A percentile compares a stretch with the other conserved stretches of the same genome.
Evolutionary conservation across 2,797 vertebrate genomes (phyloP).

Genomic region (Phrynocephalus forsythii): DNA sequence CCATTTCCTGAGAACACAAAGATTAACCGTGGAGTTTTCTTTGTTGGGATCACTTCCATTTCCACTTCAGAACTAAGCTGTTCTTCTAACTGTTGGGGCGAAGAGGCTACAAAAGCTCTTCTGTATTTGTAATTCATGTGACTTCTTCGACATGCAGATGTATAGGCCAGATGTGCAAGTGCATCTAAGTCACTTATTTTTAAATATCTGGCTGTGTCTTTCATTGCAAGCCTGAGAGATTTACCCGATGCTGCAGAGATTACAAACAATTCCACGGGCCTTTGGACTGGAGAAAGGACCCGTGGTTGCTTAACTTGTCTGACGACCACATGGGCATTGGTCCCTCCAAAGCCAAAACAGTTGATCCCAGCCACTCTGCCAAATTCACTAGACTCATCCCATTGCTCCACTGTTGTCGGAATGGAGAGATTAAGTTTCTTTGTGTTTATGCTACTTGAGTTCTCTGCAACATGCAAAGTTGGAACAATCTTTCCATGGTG

Average conservation of each 20-base stretch:
- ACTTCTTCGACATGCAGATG: slow-evolving; percentile 87
- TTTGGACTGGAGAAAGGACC: slow-evolving; percentile 52
- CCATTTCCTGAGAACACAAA: slow-evolving; percentile 92
- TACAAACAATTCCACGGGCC: slow-evolving; percentile 76
- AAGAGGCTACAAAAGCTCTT: slow-evolving; percentile 80
- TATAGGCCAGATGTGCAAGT: slow-evolving; percentile 83
- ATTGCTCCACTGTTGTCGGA: slow-evolving; percentile 78
- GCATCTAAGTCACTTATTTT: slow-evolving; percentile 62
- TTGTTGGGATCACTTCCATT: slow-evolving; percentile 57
- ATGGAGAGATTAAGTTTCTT: slow-evolving; percentile 80
- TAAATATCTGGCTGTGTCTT: slow-evolving; percentile 77
- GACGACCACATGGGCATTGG: slow-evolving; percentile 87
- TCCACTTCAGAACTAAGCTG: slow-evolving; percentile 69
- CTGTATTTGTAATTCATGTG: slow-evolving; percentile 83
- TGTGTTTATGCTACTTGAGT: slow-evolving; percentile 78
- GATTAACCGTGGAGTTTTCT: slow-evolving; percentile 73
- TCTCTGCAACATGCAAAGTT: slow-evolving; percentile 84
- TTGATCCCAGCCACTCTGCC: slow-evolving; percentile 86
- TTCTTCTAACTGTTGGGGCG: slow-evolving; percentile 79
- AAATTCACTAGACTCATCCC: slow-evolving; percentile 75
- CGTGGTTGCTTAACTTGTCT: slow-evolving; percentile 75
- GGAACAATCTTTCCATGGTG: slow-evolving; percentile 86
- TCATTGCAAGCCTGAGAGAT: slow-evolving; percentile 77
- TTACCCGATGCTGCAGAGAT: slow-evolving; percentile 84
- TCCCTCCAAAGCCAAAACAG: slow-evolving; percentile 92